Evolutionary conservation across 2,797 vertebrate species (phyloP).

Genomic region (Tapirus indicus): DNA sequence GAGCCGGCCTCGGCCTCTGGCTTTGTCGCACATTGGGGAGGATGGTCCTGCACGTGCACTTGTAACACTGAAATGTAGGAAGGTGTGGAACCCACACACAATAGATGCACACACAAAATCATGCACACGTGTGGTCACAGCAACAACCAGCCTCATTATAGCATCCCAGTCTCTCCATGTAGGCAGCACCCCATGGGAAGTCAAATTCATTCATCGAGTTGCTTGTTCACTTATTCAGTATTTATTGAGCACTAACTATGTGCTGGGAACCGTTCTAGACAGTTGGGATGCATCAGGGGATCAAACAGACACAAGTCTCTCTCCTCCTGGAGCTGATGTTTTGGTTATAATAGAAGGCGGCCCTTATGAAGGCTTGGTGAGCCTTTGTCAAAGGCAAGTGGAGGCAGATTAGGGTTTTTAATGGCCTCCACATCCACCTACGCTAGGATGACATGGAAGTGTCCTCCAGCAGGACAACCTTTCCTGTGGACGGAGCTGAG

Average conservation of each 20-base stretch:
- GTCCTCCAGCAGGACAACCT: neutral
- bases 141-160: neutral
- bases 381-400: neutral
- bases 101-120: neutral
- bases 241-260: neutral
- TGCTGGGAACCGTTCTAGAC: neutral
- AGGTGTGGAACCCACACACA: too few species aligned
- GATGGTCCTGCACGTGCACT: neutral
- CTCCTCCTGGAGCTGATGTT: neutral
- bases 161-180: neutral
- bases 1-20: neutral
- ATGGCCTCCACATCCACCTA: neutral
- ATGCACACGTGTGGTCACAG: fast-evolving
- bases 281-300: neutral
- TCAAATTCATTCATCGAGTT: neutral
- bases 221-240: neutral
- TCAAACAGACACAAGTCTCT: neutral
- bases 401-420: neutral
- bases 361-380: neutral
- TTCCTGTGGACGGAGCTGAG: neutral
- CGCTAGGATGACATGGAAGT: neutral
- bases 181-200: neutral
- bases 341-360: neutral
- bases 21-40: fast-evolving
- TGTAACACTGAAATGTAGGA: neutral